Conservation (phyloP, 2,888 invertebrate genomes). For the Bombylius major region DNA sequence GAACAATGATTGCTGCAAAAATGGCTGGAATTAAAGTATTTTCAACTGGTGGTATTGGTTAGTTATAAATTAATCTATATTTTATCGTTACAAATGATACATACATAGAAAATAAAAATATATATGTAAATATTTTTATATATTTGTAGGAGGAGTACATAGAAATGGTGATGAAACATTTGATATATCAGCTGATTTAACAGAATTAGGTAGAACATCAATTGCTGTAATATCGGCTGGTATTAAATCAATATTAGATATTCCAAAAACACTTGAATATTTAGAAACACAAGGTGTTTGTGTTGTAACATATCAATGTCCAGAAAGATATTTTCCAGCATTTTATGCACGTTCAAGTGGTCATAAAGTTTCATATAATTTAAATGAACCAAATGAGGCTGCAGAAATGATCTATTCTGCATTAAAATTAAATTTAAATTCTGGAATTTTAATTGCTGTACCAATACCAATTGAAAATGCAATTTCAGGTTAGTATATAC, state of each 20-base stretch:
- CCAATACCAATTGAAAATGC: conserved; percentile 69
- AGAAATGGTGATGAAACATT: conserved; percentile 71
- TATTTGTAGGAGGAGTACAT: conserved; percentile 80
- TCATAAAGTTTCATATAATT: conserved; percentile 55
- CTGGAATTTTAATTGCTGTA: conserved; percentile 77
- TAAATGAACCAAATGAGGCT: conserved; percentile 49
- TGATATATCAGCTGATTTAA: conserved; percentile 91
- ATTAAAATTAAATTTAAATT: conserved; percentile 42
- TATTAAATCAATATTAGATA: conserved; percentile 93
- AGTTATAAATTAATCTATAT: conserved; percentile 7
- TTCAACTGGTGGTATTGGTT: conserved; percentile 77
- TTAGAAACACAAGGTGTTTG: conserved; percentile 93
- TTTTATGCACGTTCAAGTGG: conserved; percentile 80
- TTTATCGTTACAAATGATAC: neutral
- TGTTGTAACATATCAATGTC: conserved; percentile 63
- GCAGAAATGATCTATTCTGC: conserved; percentile 55
- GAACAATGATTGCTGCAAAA: conserved; percentile 77
- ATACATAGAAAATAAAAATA: neutral
- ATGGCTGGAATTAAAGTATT: conserved; percentile 76
- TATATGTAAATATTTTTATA: neutral
- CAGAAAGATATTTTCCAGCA: conserved; percentile 68
- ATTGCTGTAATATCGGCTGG: conserved; percentile 92
- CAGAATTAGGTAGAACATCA: conserved; percentile 65
- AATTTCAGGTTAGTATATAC: conserved; percentile 40
- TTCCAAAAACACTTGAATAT: conserved; percentile 85